Evolutionary conservation across 2,888 invertebrate species (phyloP), one percentile per base, ranked within the genome.

Genomic region (Stenodera caucasica): DNA sequence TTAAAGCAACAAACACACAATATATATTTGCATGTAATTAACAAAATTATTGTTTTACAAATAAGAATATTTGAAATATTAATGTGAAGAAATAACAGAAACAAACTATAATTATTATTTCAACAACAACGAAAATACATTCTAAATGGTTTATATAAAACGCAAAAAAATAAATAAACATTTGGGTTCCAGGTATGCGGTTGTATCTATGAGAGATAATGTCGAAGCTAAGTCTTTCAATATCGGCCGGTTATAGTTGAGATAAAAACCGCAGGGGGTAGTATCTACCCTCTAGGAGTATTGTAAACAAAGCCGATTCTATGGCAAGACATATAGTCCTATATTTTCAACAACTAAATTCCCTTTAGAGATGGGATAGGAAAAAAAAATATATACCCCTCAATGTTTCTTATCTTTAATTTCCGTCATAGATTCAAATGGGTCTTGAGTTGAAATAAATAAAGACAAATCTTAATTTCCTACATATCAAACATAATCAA

Each of bases 201-300:
- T 51, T 62, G 60, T 70, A 70, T 68, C 70, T 70, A 68, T 56
- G 67, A 67, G 64, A 68, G 67, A 68, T 70, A 70, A 67, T 67
- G 58, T 66, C 56, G 57, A 54, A 62, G 62, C 63, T 66, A 64
- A 65, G 58, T 61, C 64, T 65, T 66, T 62, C 63, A 66, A 66
- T 66, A 68, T 68, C 65, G 65, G 61, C 53, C 59, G 63, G 61
- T 62, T 62, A 58, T 57, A 59, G 54, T 54, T 23, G 14, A 59
- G 59, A 63, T 63, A 59, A 63, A 63, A 63, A 59, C 58, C 56
- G 35, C 63, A 57, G 57, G 61, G 55, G 61, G 58, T 53, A 57
- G 56, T 61, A 57, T 55, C 61, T 55, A 55, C 58, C 51, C 58
- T 55, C 49, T 33, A 55, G 58, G 50, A 62, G 56, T 55, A 58